phyloP scores from a whole-genome alignment of 2,888 invertebrate species.

The Leptinotarsa juncta region DNA sequence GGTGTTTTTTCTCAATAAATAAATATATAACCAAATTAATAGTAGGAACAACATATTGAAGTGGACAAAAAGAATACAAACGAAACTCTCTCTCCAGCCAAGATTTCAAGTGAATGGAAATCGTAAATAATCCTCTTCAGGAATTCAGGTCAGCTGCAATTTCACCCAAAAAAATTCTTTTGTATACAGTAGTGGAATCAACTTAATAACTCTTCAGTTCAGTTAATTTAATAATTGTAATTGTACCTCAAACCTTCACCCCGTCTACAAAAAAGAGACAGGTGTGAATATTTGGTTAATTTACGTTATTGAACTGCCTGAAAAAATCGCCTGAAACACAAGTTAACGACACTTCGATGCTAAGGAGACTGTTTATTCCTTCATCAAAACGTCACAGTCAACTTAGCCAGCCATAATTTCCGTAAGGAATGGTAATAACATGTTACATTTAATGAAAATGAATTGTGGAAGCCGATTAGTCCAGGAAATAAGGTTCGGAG shows the following conservation, averaged over 20 bases:
- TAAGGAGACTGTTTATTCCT: conserved; percentile 4
- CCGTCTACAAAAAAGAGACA: not conserved
- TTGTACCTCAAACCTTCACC: not conserved
- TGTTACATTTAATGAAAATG: conserved; percentile 9
- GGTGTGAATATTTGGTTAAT: conserved; percentile 3
- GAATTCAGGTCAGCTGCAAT: not conserved
- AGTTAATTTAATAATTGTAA: not conserved
- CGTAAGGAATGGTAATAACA: conserved; percentile 6
- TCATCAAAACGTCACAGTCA: conserved; percentile 5
- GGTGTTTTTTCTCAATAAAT: no score
- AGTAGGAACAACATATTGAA: no score
- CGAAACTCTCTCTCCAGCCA: no score
- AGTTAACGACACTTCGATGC: conserved; percentile 1
- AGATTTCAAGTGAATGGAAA: not conserved
- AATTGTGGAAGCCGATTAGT: not conserved
- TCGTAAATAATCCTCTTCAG: not conserved
- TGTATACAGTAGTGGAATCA: not conserved
- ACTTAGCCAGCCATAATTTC: conserved; percentile 6
- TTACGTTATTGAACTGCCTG: not conserved
- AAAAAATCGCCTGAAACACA: conserved; percentile 1
- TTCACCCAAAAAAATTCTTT: not conserved
- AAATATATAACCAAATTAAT: no score
- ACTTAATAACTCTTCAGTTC: not conserved
- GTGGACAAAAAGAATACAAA: no score
- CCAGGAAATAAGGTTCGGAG: not conserved